Conservation (phyloP, 2,797 vertebrate genomes). For the Uromys caudimaculatus region DNA sequence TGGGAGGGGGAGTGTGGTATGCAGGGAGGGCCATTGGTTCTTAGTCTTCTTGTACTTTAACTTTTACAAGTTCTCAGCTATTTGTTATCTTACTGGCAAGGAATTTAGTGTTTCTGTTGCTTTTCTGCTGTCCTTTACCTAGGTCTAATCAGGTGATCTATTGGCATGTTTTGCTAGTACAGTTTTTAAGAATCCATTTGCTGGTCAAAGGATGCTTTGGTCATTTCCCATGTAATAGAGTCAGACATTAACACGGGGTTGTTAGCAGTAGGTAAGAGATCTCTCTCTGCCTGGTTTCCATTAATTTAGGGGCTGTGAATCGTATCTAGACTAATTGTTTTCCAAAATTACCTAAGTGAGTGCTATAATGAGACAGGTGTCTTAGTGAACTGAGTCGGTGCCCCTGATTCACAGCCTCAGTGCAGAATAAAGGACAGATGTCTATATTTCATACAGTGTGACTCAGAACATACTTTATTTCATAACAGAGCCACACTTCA, state of each 20-base stretch:
- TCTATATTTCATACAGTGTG: not conserved
- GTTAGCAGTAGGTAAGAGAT: conserved; percentile 8
- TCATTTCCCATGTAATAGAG: conserved; percentile 12
- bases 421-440: not conserved
- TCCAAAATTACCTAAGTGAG: conserved; percentile 24
- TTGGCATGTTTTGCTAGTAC: conserved; percentile 27
- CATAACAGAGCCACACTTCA: not conserved
- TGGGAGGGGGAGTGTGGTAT: not conserved
- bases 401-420: not conserved
- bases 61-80: conserved; percentile 8
- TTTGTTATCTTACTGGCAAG: not conserved
- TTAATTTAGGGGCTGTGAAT: conserved; percentile 54
- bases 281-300: conserved; percentile 13
- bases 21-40: not conserved
- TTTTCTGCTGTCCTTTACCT: conserved; percentile 11
- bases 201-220: conserved; percentile 19
- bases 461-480: conserved; percentile 20
- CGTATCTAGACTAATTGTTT: conserved; percentile 42
- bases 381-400: not conserved
- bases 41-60: conserved; percentile 1
- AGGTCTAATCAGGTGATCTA: not conserved
- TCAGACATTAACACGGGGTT: not conserved
- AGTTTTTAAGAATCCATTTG: conserved; percentile 31
- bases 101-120: not conserved
- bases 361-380: conserved; percentile 7